phyloP scores from a whole-genome alignment of 2,888 invertebrate species.

The Tenthredo notha region DNA sequence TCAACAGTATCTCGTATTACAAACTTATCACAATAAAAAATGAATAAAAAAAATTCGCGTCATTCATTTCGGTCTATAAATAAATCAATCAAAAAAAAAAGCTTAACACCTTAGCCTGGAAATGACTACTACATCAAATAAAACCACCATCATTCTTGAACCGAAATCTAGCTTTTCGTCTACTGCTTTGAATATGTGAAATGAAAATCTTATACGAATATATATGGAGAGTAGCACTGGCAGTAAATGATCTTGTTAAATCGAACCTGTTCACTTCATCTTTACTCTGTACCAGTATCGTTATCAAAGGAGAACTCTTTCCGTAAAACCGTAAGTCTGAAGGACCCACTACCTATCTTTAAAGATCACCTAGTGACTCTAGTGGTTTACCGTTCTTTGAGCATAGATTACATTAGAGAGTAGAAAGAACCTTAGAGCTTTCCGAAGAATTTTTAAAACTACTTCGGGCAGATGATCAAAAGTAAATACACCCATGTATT shows the following conservation, averaged over 20 bases:
- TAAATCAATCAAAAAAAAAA: too few relatives aligned
- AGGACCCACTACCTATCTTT: constrained; percentile 21
- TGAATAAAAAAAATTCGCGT: not conserved
- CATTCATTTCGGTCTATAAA: not conserved
- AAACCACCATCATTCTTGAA: not conserved
- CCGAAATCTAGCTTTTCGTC: not conserved
- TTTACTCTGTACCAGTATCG: constrained; percentile 13
- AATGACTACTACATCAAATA: not conserved
- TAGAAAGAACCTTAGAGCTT: not conserved
- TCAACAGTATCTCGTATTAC: not conserved
- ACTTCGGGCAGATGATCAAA: constrained; percentile 27
- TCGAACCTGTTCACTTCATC: constrained; percentile 8
- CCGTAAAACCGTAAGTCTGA: not conserved
- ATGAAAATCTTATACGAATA: not conserved
- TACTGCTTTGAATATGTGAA: not conserved
- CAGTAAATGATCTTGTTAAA: constrained; percentile 24
- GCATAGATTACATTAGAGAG: constrained; percentile 11
- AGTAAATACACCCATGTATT: not conserved
- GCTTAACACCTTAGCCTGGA: not conserved
- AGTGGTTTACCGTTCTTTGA: constrained; percentile 34
- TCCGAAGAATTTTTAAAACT: constrained; percentile 15
- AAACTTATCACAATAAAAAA: not conserved
- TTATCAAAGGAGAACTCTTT: constrained; percentile 34
- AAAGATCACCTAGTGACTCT: constrained; percentile 26
- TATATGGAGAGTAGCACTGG: not conserved